A percentile compares a stretch with the other conserved stretches of the same genome.
Conservation (phyloP, 2,888 invertebrate genomes). For the Euphydryas editha region DNA sequence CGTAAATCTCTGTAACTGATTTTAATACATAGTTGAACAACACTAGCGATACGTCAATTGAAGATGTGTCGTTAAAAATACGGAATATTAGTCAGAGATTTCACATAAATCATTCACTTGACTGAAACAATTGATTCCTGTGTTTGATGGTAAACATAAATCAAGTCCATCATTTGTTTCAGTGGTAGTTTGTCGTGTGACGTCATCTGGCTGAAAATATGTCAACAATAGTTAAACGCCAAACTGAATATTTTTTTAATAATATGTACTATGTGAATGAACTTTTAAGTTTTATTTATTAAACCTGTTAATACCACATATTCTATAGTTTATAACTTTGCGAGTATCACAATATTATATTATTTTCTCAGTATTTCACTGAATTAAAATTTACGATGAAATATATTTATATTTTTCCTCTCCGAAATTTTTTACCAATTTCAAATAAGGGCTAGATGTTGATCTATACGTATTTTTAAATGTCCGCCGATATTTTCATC, state of each 20-base stretch:
- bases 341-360: too few relatives aligned
- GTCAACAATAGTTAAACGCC: conserved; percentile 12
- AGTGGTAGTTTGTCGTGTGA: conserved; percentile 19
- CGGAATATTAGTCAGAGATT: conserved; percentile 29
- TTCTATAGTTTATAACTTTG: too few relatives aligned
- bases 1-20: background rate
- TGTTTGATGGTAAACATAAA: conserved; percentile 44
- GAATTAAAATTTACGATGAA: too few relatives aligned
- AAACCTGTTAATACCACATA: background rate
- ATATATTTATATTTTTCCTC: too few relatives aligned
- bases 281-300: background rate
- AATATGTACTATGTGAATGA: background rate
- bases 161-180: conserved; percentile 43
- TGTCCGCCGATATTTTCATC: too few relatives aligned
- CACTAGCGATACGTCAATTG: conserved; percentile 27
- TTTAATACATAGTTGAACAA: conserved; percentile 19
- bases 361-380: too few relatives aligned
- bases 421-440: too few relatives aligned
- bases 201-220: conserved; percentile 15
- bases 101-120: conserved; percentile 37
- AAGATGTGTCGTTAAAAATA: conserved; percentile 27
- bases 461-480: too few relatives aligned
- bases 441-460: too few relatives aligned
- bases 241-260: background rate
- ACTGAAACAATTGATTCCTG: conserved; percentile 40